These are phyloP conservation scores for Acronicta psi DNA, from an alignment of 2,888 invertebrate genomes.

Conservation along the genomic window DNA sequence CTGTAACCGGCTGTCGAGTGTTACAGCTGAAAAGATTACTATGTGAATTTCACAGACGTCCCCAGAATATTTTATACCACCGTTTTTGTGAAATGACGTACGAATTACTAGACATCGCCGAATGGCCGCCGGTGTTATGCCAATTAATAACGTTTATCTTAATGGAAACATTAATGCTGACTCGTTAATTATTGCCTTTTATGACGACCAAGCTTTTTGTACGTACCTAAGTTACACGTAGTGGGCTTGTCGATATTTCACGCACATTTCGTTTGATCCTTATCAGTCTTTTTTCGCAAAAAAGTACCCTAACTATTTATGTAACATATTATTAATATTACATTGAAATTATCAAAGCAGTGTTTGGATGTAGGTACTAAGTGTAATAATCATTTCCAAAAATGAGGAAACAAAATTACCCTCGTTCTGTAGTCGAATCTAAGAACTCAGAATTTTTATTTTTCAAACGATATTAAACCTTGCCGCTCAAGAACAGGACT, in stretches of 20 bases:
- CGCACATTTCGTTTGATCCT: background rate
- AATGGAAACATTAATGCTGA: constrained; percentile 33
- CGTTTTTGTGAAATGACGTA: constrained; percentile 55
- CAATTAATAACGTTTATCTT: constrained; percentile 49
- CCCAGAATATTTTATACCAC: constrained; percentile 53
- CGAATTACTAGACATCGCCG: constrained; percentile 54
- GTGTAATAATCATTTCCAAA: too few species aligned
- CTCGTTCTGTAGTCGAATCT: too few species aligned
- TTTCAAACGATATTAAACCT: too few species aligned
- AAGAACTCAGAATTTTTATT: too few species aligned
- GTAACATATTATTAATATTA: too few species aligned
- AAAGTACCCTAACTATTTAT: background rate
- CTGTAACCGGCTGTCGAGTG: constrained; percentile 55
- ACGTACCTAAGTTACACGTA: background rate
- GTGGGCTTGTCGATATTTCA: constrained; percentile 4
- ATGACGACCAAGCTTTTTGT: constrained; percentile 7
- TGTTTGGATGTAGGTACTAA: too few species aligned
- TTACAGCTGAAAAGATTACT: constrained; percentile 64
- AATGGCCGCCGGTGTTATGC: constrained; percentile 41
- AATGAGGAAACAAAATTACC: too few species aligned
- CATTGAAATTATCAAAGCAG: too few species aligned
- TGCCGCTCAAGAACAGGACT: too few species aligned
- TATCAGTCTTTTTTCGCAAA: background rate
- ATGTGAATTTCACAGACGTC: constrained; percentile 56
- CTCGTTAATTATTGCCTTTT: constrained; percentile 27